Conservation (phyloP, 2,888 invertebrate species). For the Escarpia spicata region DNA sequence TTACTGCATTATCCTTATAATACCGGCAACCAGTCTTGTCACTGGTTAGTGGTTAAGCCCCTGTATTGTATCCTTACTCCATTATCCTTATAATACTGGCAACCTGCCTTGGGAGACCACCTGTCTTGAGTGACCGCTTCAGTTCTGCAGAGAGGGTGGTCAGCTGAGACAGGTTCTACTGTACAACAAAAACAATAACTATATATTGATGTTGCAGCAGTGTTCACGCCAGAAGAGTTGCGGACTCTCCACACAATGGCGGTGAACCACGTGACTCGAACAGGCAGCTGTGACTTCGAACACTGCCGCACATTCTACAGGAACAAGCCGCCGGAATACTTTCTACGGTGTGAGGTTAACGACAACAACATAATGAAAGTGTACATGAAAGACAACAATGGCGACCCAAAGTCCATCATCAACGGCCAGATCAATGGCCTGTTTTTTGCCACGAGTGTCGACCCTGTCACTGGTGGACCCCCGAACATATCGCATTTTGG, state of each 20-base stretch:
- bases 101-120: too few species aligned
- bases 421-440: constrained; percentile 35
- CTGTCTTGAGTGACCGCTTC: too few species aligned
- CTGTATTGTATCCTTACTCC: too few species aligned
- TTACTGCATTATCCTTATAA: too few species aligned
- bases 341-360: not conserved
- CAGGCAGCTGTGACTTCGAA: not conserved
- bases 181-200: not conserved
- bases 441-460: constrained; percentile 36
- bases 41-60: too few species aligned
- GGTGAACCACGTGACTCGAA: not conserved
- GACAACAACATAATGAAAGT: constrained; percentile 35
- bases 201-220: not conserved
- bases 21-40: too few species aligned
- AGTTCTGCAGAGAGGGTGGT: too few species aligned
- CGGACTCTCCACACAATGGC: not conserved
- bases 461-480: constrained; percentile 19
- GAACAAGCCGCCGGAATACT: constrained; percentile 27
- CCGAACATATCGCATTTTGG: constrained; percentile 25
- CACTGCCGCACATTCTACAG: constrained; percentile 32
- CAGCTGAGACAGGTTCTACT: not conserved
- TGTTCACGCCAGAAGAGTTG: not conserved
- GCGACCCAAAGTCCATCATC: constrained; percentile 34
- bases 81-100: too few species aligned
- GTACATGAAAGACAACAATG: constrained; percentile 35